Evolutionary conservation across 2,113 vertebrate species (phyloP).

Genomic region (Callorhinus ursinus): DNA sequence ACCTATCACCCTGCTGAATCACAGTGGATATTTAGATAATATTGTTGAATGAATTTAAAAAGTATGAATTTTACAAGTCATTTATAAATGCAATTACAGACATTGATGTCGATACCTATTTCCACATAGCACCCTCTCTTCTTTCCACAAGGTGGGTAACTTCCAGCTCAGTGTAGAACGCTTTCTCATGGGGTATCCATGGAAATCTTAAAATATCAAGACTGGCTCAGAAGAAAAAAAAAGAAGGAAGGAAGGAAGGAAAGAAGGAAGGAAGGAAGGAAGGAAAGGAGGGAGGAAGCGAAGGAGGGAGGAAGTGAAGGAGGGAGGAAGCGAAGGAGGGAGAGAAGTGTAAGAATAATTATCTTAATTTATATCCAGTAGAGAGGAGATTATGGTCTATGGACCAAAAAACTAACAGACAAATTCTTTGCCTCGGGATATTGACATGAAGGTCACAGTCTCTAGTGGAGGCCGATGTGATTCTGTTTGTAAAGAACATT

Average conservation of each 20-base stretch:
- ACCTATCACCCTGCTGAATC: background rate
- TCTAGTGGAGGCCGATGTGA: background rate
- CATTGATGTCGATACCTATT: background rate
- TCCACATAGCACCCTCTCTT: background rate
- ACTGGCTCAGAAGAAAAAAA: background rate
- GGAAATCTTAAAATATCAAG: background rate
- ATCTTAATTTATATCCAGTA: background rate
- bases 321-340: background rate
- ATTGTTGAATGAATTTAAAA: background rate
- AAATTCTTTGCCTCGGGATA: background rate
- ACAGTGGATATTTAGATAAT: background rate
- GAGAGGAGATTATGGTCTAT: background rate
- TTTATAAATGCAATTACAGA: background rate
- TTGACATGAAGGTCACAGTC: background rate
- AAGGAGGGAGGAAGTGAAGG: rapidly evolving
- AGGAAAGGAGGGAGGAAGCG: background rate
- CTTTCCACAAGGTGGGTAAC: too few species aligned
- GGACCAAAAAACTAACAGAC: background rate
- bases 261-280: rapidly evolving
- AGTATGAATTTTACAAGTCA: background rate
- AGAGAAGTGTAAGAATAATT: background rate
- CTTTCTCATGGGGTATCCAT: background rate
- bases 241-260: background rate
- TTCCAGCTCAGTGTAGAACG: background rate
- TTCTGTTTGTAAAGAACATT: background rate